Evolutionary conservation across 1,140 invertebrate species (phyloP), one percentile per base, ranked within the genome.

Genomic region (Rhopalosiphum padi): DNA sequence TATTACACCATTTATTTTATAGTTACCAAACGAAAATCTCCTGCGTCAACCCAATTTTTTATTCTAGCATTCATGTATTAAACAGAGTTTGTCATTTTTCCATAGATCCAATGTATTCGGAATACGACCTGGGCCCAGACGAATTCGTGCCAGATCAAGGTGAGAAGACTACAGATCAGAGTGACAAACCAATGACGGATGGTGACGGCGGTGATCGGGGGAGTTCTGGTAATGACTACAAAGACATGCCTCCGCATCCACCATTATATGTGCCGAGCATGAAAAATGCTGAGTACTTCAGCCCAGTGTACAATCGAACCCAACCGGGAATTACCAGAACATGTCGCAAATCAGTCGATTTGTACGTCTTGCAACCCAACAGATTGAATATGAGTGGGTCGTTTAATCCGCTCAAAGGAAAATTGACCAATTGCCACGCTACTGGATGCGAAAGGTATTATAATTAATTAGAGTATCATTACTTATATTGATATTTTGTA

Each of bases 341-440:
- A 0, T 99, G 98, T 94, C 98, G 98, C 95, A 97, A 98, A 94
- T 97, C 97, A 95, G 97, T 98, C 0, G 97, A 98, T 95, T 96
- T 99, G 1, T 99, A 98, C 95, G 97, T 97, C 93, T 95, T 98
- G 25, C 97, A 98, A 95, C 97, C 97, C 0, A 96, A 97, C 43
- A 96, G 97, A 93, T 96, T 98, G 15, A 98, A 97, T 94, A 97
- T 97, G 60, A 97, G 97, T 94, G 97, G 97, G 2, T 96, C 96
- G 94, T 97, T 96, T 94, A 97, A 97, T 95, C 97, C 97, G 8
- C 95, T 98, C 0, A 97, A 98, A 95, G 98, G 98, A n/a, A 98
- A 98, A 95, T 96, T 99, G 1, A 98, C 98, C 2, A 98, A 98
- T 95, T 99, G 98, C 95, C 98, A 98, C 95, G 96, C 97, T 48